Evolutionary conservation across 2,113 vertebrate species (phyloP).

Genomic region (Elaphurus davidianus): DNA sequence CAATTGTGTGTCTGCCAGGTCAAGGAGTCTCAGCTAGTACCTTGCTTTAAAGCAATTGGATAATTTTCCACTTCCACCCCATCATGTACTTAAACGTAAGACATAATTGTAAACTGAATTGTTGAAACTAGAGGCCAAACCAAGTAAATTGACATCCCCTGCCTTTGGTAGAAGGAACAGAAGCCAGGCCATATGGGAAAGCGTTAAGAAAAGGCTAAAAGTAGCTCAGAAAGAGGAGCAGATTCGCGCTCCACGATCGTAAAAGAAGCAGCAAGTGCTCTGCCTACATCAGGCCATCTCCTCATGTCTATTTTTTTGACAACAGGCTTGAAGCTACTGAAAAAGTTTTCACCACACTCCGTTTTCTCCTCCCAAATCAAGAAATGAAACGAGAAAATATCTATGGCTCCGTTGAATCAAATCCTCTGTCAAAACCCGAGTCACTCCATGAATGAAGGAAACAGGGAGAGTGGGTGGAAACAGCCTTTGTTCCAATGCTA

Average conservation of each 20-base stretch:
- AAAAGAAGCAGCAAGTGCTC: background rate
- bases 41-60: background rate
- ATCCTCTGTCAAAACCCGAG: slow-evolving; percentile 15
- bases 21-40: background rate
- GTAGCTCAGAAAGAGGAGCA: background rate
- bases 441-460: slow-evolving; percentile 11
- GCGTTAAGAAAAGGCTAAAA: background rate
- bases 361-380: slow-evolving; percentile 32
- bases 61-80: background rate
- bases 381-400: background rate
- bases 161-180: background rate
- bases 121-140: background rate
- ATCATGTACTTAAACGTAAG: background rate
- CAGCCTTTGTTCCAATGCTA: background rate
- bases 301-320: background rate
- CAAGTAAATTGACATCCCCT: background rate
- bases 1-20: background rate
- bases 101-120: background rate
- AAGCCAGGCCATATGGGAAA: background rate
- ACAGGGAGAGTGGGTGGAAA: background rate
- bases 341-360: background rate
- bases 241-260: accelerated
- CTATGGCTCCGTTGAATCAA: background rate
- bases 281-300: background rate
- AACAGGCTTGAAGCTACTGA: background rate